Conservation (phyloP, 2,888 invertebrate species). For the Eulithis prunata region DNA sequence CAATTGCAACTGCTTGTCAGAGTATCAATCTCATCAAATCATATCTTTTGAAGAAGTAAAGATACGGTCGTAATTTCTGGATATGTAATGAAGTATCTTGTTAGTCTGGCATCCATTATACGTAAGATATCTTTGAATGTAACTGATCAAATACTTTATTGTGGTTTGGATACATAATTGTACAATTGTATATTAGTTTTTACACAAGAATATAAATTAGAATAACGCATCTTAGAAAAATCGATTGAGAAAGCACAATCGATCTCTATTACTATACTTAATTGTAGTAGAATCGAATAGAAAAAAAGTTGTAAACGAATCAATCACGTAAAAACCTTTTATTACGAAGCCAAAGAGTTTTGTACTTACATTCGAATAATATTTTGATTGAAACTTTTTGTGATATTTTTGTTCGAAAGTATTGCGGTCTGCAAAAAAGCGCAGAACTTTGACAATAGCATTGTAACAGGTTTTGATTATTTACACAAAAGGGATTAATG, state of each 20-base stretch:
- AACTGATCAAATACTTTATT: not conserved
- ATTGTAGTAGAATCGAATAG: too few species aligned
- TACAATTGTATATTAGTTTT: not conserved
- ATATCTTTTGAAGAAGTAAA: slow-evolving; percentile 5
- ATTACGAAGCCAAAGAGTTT: too few species aligned
- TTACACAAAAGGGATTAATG: slow-evolving; percentile 28
- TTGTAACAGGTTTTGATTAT: slow-evolving; percentile 14
- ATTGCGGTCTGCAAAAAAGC: slow-evolving; percentile 6
- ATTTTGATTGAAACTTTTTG: slow-evolving; percentile 1
- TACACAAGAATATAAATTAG: too few species aligned
- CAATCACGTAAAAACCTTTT: too few species aligned
- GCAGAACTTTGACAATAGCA: slow-evolving; percentile 1
- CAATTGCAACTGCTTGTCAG: slow-evolving; percentile 3
- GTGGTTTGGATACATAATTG: too few species aligned
- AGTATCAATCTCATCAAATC: slow-evolving; percentile 14
- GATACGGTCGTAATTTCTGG: slow-evolving; percentile 12
- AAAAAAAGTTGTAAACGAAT: too few species aligned
- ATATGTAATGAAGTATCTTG: slow-evolving; percentile 29
- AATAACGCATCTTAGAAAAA: too few species aligned
- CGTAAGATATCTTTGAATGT: slow-evolving; percentile 7
- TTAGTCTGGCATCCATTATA: slow-evolving; percentile 11
- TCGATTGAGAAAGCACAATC: too few species aligned
- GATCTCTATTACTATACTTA: too few species aligned
- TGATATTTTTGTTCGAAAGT: not conserved
- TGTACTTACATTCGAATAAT: not conserved